These are phyloP conservation scores for Pristionchus exspectatus DNA, from an alignment of 2,888 invertebrate species.

Conservation along the genomic window DNA sequence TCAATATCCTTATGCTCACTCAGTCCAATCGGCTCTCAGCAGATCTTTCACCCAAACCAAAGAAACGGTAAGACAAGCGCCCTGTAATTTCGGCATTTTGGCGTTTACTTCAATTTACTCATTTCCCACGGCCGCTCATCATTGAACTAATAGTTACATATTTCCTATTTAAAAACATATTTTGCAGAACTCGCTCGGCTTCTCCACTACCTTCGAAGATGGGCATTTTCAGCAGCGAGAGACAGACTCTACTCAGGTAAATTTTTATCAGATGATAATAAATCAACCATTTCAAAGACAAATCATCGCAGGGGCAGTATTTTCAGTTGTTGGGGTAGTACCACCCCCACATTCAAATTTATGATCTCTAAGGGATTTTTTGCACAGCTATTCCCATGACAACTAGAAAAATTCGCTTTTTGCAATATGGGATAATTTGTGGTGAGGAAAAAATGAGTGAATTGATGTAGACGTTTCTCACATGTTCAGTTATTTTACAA, in stretches of 20 bases:
- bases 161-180: background rate
- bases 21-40: background rate
- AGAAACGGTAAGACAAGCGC: background rate
- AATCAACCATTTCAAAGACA: too few relatives aligned
- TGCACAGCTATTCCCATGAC: background rate
- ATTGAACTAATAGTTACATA: background rate
- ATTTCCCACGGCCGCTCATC: background rate
- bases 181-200: slow-evolving; percentile 28
- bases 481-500: too few relatives aligned
- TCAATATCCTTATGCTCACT: background rate
- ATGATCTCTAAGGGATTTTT: background rate
- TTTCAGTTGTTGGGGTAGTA: too few relatives aligned
- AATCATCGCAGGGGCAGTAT: too few relatives aligned
- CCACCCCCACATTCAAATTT: too few relatives aligned
- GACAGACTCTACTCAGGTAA: slow-evolving; percentile 41
- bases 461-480: too few relatives aligned
- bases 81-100: background rate
- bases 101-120: background rate
- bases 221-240: slow-evolving; percentile 32
- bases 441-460: background rate
- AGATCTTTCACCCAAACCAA: background rate
- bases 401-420: background rate
- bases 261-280: too few relatives aligned
- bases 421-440: background rate
- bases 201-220: slow-evolving; percentile 46